A percentile compares a stretch with the other conserved stretches of the same genome.
Conservation (phyloP, 2,888 invertebrate species). For the Pocota personata region DNA sequence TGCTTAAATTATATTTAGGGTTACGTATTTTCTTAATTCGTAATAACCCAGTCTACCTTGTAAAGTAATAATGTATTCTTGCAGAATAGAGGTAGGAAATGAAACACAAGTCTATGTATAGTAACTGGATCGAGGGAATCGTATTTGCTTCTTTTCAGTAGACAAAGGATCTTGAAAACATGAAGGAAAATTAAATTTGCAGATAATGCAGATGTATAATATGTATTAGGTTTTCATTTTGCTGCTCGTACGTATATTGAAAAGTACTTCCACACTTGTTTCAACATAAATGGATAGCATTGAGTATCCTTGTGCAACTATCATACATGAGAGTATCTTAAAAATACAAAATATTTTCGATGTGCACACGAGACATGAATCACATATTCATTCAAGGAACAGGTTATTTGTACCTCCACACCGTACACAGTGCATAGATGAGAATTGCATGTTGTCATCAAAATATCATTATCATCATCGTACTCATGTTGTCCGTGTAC, state of each 20-base stretch:
- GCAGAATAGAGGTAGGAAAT: background rate
- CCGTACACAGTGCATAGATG: background rate
- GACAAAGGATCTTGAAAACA: background rate
- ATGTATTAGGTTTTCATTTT: background rate
- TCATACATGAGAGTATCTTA: background rate
- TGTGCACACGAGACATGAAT: background rate
- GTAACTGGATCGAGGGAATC: background rate
- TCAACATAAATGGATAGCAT: background rate
- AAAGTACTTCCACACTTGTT: background rate
- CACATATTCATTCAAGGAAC: background rate
- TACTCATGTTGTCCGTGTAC: background rate
- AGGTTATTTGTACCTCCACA: background rate
- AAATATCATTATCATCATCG: constrained; percentile 3
- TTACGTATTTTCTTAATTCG: background rate
- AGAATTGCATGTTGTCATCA: constrained; percentile 2
- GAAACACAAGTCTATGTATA: background rate
- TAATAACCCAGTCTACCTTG: background rate
- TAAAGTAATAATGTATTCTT: background rate
- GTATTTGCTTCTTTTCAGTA: too few species aligned
- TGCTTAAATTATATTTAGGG: background rate
- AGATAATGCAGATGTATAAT: background rate
- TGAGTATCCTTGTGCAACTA: background rate
- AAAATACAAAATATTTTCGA: background rate
- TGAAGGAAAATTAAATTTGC: background rate
- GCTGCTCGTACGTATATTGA: background rate